phyloP scores from a whole-genome alignment of 1,140 invertebrate species.

The Trichogramma pretiosum region DNA sequence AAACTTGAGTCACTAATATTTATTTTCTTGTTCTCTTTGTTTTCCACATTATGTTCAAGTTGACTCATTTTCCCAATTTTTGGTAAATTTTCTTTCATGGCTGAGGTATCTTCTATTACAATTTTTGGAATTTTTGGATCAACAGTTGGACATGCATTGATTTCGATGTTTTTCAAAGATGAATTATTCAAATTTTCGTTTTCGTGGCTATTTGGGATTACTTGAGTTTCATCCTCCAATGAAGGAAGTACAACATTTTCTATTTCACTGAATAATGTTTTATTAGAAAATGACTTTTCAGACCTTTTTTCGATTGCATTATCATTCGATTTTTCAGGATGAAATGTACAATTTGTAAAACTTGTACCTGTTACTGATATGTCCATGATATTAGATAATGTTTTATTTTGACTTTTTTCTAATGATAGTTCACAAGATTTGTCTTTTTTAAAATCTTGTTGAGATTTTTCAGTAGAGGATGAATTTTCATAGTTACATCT shows the following conservation, averaged over 20 bases:
- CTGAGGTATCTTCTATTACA: background rate
- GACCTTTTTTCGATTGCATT: constrained; percentile 7
- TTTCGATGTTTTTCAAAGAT: too few species aligned
- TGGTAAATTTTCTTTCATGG: background rate
- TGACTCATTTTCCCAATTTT: background rate
- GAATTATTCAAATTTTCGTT: too few species aligned
- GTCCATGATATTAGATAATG: constrained; percentile 12
- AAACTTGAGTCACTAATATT: background rate
- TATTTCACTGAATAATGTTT: too few species aligned
- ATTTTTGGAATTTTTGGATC: background rate
- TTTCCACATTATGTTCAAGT: background rate
- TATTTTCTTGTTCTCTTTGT: constrained; percentile 7
- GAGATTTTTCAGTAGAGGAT: background rate
- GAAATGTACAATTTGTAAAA: constrained; percentile 4
- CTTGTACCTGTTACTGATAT: constrained; percentile 10
- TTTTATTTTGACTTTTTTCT: constrained; percentile 6
- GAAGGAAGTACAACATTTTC: too few species aligned
- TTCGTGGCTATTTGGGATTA: too few species aligned
- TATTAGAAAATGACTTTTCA: constrained; percentile 4
- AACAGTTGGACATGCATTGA: too few species aligned
- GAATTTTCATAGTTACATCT: too few species aligned
- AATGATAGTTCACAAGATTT: too few species aligned
- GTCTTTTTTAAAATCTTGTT: background rate
- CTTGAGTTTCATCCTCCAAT: too few species aligned
- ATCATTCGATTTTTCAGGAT: constrained; percentile 12